Evolutionary conservation across 2,888 invertebrate species (phyloP).

Genomic region (Cacoxenus indagator): DNA sequence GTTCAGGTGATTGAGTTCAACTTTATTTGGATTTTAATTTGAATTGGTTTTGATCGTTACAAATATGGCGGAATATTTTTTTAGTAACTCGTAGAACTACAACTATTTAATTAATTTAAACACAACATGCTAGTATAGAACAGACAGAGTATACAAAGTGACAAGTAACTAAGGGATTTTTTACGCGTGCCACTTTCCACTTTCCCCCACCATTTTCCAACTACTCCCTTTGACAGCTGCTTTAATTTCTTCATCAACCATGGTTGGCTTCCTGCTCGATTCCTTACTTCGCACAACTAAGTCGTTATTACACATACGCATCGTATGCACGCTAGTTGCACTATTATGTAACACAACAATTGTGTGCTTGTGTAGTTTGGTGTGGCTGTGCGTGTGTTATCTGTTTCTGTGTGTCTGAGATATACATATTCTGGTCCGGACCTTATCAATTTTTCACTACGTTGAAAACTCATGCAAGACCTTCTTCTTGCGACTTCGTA

Average conservation of each 20-base stretch:
- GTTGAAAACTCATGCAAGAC: conserved; percentile 16
- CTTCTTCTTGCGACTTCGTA: neutral
- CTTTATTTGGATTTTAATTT: conserved; percentile 44
- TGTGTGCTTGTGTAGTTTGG: neutral
- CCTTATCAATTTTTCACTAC: conserved; percentile 15
- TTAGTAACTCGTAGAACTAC: conserved; percentile 38
- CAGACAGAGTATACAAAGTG: neutral
- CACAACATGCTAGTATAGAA: neutral
- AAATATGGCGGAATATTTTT: conserved; percentile 51
- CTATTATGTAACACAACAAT: conserved; percentile 24
- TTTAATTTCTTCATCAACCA: neutral
- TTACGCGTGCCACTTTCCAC: neutral
- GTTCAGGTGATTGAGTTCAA: conserved; percentile 40
- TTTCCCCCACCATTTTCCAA: neutral
- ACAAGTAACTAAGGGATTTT: neutral
- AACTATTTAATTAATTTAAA: conserved; percentile 39
- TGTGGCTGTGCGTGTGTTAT: neutral
- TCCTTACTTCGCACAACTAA: conserved; percentile 33
- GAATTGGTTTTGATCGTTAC: conserved; percentile 49
- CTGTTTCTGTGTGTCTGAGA: neutral
- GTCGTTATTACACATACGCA: conserved; percentile 57
- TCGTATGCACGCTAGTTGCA: conserved; percentile 61
- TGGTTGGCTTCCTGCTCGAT: conserved; percentile 20
- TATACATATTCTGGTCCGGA: neutral
- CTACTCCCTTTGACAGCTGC: neutral